Percentiles rank a stretch among this genome's conserved stretches.
phyloP scores from a whole-genome alignment of 2,113 vertebrate genomes.

The Poeciliopsis turrubarensis region DNA sequence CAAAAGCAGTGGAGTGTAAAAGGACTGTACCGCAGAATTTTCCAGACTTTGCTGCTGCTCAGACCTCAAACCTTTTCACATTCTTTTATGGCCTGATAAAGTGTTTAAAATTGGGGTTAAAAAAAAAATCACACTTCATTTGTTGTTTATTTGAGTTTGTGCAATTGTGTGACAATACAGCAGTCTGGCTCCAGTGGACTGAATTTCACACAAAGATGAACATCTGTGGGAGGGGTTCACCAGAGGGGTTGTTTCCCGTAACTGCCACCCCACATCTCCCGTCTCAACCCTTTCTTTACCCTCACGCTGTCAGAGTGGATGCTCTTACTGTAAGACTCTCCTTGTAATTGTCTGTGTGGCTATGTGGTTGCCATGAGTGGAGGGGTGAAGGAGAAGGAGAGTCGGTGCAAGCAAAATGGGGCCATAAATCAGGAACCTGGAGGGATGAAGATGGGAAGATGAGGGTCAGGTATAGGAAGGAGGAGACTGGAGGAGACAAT shows the following conservation, averaged over 20 bases:
- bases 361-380: conserved; percentile 45
- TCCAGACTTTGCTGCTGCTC: conserved; percentile 63
- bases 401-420: conserved; percentile 31
- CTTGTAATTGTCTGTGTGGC: conserved; percentile 47
- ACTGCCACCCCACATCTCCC: conserved; percentile 21
- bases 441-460: conserved; percentile 47
- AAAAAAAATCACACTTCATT: background rate
- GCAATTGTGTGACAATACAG: conserved; percentile 3
- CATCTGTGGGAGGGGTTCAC: conserved; percentile 4
- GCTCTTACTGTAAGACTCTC: conserved; percentile 53
- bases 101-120: background rate
- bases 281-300: background rate
- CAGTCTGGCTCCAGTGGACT: background rate
- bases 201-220: conserved; percentile 18
- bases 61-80: conserved; percentile 22
- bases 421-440: conserved; percentile 65
- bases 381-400: conserved; percentile 41
- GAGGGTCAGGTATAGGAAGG: conserved; percentile 28
- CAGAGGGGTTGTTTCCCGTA: conserved; percentile 35
- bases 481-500: conserved; percentile 9
- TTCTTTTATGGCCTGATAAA: conserved; percentile 7
- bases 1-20: conserved; percentile 72
- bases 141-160: conserved; percentile 3
- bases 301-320: conserved; percentile 18
- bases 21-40: conserved; percentile 63